Base-by-base conservation (phyloP, 2,113 vertebrate species). In the Scophthalmus maximus region DNA sequence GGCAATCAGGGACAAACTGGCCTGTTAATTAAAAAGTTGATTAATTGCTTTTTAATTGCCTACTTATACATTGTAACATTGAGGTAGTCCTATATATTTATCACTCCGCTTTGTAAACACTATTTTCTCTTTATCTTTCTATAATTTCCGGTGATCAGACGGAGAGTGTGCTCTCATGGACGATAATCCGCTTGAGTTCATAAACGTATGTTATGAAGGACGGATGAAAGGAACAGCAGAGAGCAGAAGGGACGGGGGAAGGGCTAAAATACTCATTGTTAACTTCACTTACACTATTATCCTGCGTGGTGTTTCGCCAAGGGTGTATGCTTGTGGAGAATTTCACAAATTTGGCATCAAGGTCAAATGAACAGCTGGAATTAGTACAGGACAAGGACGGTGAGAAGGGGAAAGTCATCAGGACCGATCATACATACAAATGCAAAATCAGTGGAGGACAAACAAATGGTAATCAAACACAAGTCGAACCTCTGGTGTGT, bases 21-120 rank as follows among this genome's bases (percentile, higher is more conserved):
- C 75, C 56, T 63, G 74, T 88, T 89, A 89, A 92, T 90, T 90
- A 87, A 89, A 88, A 92, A 90, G 82, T 83, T 88, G 80, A 91
- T 92, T 85, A 89, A 90, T 92, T 89, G 72, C 40, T 69, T 90
- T 89, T 87, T 86, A 88, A 90, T 88, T 88, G 76, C 79, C 59
- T 64, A 60, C 76, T 85, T 86, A 56, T 73, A 70, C 81, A 53
- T 64, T 78, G 74, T 83, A 81, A 73, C 68, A 40, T 68, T 18
- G 27, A 73, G 64, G 76, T 68, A 74, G 70, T 70, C 44, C 52
- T 79, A 23, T 73, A 75, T 75, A 68, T 70, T 84, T 79, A 83
- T 88, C 77, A 73, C 53, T 68, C 38, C 23, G 17, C 58, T 78
- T 78, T 58, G 18, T 60, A 38, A 25, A 18, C 27, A 5, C 49